Base-by-base conservation (phyloP, 2,888 invertebrate genomes). In the Platycheirus albimanus region DNA sequence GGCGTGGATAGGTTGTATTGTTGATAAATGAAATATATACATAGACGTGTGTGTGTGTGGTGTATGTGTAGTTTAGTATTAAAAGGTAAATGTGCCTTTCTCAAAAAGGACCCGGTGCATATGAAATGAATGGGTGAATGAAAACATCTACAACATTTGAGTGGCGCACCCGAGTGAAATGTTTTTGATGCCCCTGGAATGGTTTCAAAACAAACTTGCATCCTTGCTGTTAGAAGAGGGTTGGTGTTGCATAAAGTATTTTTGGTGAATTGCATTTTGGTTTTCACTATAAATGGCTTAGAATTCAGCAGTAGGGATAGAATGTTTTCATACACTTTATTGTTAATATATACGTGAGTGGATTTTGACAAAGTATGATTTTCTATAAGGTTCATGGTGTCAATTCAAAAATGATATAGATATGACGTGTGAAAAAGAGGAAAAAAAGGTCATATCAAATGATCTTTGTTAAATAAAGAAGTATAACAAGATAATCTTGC, bases 121-220 rank as follows among this genome's bases (percentile, higher is more conserved):
- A 61, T 19, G 11, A 15, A 41, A 51, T 20, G 33, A 61, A 8
- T 7, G 61, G 0, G 38, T 41, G 19, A 19, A 58, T 52, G 30
- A 71, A 24, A 43, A 33, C 43, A 36, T 41, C n/a, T 19, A 61
- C 43, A 51, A 61, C 43, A 51, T 71, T 33, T 33, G 41, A 63
- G 51, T 17, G 15, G 13, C n/a, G 13, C 13, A 13, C 38, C 8
- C 24, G 41, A 45, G 43, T 15, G 51, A 63, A 72, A 45, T 33
- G 51, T 15, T 51, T 71, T 51, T 56, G 51, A 33, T 33, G 30
- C 1, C 3, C 51, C 20, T 52, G 20, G 52, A 33, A 10, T 4
- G 51, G 24, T 51, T 71, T 33, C 41, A 30, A 28, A 43, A 28
- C 43, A 19, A 33, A 71, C 41, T 20, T 71, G 52, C 33, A 63